Evolutionary conservation across 2,888 invertebrate species (phyloP).

Genomic region (Lomographa bimaculata): DNA sequence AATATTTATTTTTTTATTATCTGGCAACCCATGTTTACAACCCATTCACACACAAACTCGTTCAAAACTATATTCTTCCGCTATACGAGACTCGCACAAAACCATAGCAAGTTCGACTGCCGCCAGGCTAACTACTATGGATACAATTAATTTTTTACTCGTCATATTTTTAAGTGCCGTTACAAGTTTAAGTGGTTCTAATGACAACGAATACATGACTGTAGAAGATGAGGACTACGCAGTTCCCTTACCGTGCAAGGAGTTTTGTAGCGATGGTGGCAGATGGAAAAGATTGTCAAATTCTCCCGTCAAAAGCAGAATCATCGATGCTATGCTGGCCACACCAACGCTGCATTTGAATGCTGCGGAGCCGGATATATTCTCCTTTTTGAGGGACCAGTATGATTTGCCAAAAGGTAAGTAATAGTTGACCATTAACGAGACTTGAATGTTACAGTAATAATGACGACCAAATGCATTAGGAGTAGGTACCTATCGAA

Average conservation of each 20-base stretch:
- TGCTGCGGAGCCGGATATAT: slow-evolving; percentile 50
- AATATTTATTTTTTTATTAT: no score
- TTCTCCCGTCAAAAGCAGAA: slow-evolving; percentile 44
- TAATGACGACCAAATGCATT: neutral
- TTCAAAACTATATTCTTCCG: slow-evolving; percentile 15
- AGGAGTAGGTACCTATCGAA: no score
- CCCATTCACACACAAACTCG: slow-evolving; percentile 17
- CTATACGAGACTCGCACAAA: slow-evolving; percentile 8
- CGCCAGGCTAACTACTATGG: slow-evolving; percentile 39
- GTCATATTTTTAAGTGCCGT: slow-evolving; percentile 18
- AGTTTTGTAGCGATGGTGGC: slow-evolving; percentile 38
- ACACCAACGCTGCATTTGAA: slow-evolving; percentile 51
- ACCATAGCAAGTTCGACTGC: slow-evolving; percentile 36
- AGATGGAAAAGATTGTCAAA: slow-evolving; percentile 41
- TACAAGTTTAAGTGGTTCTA: slow-evolving; percentile 22
- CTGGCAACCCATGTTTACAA: slow-evolving; percentile 24
- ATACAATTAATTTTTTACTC: slow-evolving; percentile 15
- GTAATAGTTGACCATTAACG: no score
- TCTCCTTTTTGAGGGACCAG: slow-evolving; percentile 56
- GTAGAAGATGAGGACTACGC: slow-evolving; percentile 48
- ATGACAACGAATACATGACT: slow-evolving; percentile 40
- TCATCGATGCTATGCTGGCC: slow-evolving; percentile 61
- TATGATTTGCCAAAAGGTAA: slow-evolving; percentile 68
- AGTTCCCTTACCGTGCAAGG: slow-evolving; percentile 40
- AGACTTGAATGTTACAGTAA: no score